These are phyloP conservation scores for Pterocles gutturalis DNA, from an alignment of 2,113 vertebrate genomes.

Conservation along the genomic window DNA sequence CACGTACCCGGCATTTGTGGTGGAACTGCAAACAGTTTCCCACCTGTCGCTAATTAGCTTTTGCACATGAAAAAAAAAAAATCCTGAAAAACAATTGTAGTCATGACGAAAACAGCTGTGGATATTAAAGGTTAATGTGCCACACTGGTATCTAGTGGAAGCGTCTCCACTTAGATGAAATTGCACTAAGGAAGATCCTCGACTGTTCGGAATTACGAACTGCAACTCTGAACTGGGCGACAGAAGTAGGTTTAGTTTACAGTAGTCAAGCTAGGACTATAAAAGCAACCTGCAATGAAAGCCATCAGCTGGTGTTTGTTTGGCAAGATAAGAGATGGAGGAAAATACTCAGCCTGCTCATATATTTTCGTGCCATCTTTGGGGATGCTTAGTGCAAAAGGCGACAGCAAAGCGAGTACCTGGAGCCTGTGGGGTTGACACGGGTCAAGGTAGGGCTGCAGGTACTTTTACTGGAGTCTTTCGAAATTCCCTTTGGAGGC, in stretches of 20 bases:
- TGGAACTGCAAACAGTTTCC: constrained; percentile 26
- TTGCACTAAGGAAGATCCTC: background rate
- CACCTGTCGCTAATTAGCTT: constrained; percentile 12
- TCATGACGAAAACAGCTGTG: background rate
- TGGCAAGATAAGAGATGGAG: background rate
- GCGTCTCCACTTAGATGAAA: background rate
- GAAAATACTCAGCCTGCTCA: background rate
- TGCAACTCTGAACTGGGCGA: background rate
- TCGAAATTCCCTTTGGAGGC: background rate
- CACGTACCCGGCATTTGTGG: background rate
- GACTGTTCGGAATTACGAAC: background rate
- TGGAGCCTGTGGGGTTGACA: background rate
- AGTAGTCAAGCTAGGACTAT: background rate
- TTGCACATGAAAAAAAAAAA: background rate
- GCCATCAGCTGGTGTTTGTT: background rate
- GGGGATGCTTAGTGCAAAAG: background rate
- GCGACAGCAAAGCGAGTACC: background rate
- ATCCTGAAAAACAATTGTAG: background rate
- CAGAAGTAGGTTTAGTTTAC: background rate
- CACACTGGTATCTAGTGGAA: background rate
- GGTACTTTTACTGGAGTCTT: background rate
- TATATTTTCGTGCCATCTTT: background rate
- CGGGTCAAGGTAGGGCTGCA: background rate
- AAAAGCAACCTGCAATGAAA: constrained; percentile 18
- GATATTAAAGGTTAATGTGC: background rate